Base-by-base conservation (phyloP, 1,140 invertebrate species). In the Eriosoma lanigerum region DNA sequence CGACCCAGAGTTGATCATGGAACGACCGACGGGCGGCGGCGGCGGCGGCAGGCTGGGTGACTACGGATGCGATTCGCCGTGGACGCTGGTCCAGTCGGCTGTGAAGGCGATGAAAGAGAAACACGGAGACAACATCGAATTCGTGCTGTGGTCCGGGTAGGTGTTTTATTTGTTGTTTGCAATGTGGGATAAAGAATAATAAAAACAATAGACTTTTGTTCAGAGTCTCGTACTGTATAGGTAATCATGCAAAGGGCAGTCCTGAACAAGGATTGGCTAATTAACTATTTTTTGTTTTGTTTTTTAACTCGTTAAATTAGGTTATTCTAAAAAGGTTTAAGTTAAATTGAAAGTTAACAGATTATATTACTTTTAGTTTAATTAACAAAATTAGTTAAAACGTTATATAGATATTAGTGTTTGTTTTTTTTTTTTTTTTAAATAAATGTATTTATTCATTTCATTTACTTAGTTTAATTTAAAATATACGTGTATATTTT, bases 131-230 rank as follows among this genome's bases (percentile, higher is more conserved):
- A 92, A 94, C 83, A 93, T 96, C 38, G 94, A 96, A 86, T 97
- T 96, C 85, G 93, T 96, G 19, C 86, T 97, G 10, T 97, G 95
- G 95, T 96, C 95, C 24, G 95, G 95, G 94, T 96, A 88, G 89
- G 89, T 87, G n/a, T 80, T 48, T 32, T 32, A 1, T 72, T 66
- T 38, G 66, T 68, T 48, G 13, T 68, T 15, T 5, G n/a, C 6
- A 9, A 12, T 44, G 10, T 21, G 64, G 13, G n/a, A 44, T n/a
- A 44, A 29, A 32, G 26, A 62, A 32, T 32, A 3, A 62, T 10
- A 8, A 44, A 38, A 38, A 46, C 17, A 44, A 48, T 8, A 75
- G n/a, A 29, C 15, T 68, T 38, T 38, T 38, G 32, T 38, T 8
- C 32, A 38, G 32, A 38, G 32, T 38, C 32, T 8, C 3, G 32